Evolutionary conservation across 1,140 invertebrate species (phyloP).

Genomic region (Portunus trituberculatus): DNA sequence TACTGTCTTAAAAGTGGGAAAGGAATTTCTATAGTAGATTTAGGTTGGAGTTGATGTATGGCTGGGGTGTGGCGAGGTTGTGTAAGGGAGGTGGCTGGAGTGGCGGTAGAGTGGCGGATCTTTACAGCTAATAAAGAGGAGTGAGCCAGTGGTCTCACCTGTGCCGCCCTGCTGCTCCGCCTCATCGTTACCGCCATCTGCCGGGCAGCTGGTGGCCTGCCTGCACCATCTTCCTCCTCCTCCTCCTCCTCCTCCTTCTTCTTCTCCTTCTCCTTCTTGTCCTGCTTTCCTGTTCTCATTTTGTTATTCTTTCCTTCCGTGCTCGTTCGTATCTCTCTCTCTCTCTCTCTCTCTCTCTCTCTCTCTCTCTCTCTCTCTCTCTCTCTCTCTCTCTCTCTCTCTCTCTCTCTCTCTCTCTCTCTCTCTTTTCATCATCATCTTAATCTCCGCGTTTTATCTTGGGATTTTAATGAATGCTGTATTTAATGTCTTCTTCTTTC

Average conservation of each 20-base stretch:
- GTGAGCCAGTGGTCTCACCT: neutral
- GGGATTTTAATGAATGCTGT: no score
- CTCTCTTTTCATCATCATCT: no score
- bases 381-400: no score
- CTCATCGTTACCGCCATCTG: neutral
- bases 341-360: neutral
- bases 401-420: no score
- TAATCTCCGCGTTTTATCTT: no score
- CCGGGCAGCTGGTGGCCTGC: neutral
- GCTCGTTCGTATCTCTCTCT: neutral
- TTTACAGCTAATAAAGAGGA: neutral
- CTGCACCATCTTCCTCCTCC: neutral
- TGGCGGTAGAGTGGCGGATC: neutral
- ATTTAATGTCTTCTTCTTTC: no score
- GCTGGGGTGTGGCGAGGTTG: neutral
- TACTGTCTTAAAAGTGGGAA: no score
- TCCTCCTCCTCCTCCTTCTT: conserved; percentile 14
- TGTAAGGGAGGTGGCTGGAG: neutral
- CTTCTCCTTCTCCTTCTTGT: neutral
- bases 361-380: neutral
- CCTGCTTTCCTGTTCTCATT: neutral
- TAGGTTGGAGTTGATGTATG: neutral
- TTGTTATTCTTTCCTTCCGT: neutral
- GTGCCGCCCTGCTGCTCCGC: neutral
- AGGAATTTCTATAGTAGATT: neutral